These are phyloP conservation scores for Gastrophryne carolinensis DNA, from an alignment of 2,797 vertebrate species.

Conservation along the genomic window DNA sequence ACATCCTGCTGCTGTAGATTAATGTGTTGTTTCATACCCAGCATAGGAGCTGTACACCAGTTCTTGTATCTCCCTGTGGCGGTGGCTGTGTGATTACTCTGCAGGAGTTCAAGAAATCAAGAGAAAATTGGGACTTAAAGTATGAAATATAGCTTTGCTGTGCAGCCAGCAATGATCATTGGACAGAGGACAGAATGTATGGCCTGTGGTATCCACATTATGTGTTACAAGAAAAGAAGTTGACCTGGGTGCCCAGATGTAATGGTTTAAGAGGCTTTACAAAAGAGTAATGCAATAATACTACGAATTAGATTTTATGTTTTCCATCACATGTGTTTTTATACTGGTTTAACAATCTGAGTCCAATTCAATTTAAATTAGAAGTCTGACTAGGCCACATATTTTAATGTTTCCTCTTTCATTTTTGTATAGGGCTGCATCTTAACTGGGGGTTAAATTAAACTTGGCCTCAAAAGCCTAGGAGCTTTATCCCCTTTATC, in stretches of 20 bases:
- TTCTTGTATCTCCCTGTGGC: not conserved
- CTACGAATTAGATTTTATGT: too few species aligned
- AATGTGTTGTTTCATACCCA: not conserved
- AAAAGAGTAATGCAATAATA: too few species aligned
- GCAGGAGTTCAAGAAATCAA: not conserved
- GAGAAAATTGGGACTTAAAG: slow-evolving; percentile 1
- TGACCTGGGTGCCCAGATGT: not conserved
- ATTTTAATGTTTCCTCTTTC: too few species aligned
- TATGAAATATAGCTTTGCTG: not conserved
- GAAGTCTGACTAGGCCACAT: too few species aligned
- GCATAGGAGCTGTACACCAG: not conserved
- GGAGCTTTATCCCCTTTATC: too few species aligned
- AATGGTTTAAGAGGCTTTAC: slow-evolving; percentile 17
- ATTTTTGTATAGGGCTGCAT: too few species aligned
- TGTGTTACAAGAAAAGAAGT: not conserved
- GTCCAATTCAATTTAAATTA: too few species aligned
- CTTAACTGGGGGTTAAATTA: too few species aligned
- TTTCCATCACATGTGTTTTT: too few species aligned
- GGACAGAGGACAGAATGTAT: not conserved
- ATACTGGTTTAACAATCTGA: too few species aligned
- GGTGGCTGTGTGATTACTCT: not conserved
- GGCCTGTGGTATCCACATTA: slow-evolving; percentile 9
- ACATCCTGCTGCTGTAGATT: not conserved
- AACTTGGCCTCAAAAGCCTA: too few species aligned
- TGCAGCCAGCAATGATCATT: not conserved